Conservation (phyloP, 2,888 invertebrate species). For the Anagyrus pseudococci region DNA sequence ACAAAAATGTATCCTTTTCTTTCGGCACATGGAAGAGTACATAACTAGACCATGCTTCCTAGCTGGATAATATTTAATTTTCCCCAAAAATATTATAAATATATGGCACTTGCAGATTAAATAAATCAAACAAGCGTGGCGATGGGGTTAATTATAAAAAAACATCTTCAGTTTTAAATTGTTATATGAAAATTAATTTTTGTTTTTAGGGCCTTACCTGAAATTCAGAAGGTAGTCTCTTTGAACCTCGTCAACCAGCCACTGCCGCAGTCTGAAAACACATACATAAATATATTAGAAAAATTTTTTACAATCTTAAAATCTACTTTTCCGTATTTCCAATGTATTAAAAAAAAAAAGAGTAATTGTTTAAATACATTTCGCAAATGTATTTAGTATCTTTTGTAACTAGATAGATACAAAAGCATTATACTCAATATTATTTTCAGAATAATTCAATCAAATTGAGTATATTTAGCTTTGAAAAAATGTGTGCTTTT, state of each 20-base stretch:
- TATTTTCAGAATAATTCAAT: no score
- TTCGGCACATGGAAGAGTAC: conserved; percentile 32
- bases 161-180: no score
- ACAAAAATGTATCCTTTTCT: conserved; percentile 21
- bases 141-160: conserved; percentile 27
- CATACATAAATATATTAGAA: conserved; percentile 13
- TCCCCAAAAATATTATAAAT: conserved; percentile 27
- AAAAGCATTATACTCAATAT: no score
- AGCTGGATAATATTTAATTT: conserved; percentile 30
- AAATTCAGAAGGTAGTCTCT: conserved; percentile 8
- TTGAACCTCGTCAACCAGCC: conserved; percentile 30
- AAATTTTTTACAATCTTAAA: neutral
- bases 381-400: no score
- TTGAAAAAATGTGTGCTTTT: no score
- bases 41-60: conserved; percentile 34
- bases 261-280: conserved; percentile 38
- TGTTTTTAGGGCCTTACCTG: conserved; percentile 13
- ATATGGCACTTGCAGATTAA: conserved; percentile 34
- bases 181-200: conserved; percentile 6
- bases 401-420: no score
- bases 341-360: neutral
- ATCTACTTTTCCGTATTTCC: neutral
- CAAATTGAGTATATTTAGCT: no score
- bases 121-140: conserved; percentile 33
- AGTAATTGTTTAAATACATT: no score